These are phyloP conservation scores for Eretmocerus hayati DNA, from an alignment of 2,888 invertebrate species.

Conservation along the genomic window DNA sequence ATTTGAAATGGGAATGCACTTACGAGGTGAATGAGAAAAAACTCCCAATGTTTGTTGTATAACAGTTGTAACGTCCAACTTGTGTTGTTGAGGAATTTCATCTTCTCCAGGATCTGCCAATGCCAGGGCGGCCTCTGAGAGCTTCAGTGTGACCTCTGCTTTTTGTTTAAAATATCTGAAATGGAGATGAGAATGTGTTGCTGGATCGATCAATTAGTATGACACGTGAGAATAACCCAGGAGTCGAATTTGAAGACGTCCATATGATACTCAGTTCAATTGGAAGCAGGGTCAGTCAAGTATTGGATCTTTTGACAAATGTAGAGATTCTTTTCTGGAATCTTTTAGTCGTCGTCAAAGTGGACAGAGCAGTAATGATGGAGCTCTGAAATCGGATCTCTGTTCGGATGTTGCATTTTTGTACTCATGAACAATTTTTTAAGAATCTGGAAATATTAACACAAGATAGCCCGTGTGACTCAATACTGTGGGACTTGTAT, in stretches of 20 bases:
- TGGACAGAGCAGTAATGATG: too few species aligned
- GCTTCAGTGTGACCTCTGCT: constrained; percentile 79
- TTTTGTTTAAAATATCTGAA: constrained; percentile 63
- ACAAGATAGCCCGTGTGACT: too few species aligned
- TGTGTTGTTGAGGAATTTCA: constrained; percentile 83
- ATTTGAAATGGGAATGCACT: constrained; percentile 41
- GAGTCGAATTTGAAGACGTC: not conserved
- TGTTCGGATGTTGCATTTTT: too few species aligned
- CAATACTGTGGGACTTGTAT: too few species aligned
- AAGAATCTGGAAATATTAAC: too few species aligned
- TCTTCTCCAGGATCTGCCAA: constrained; percentile 72
- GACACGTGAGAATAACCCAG: not conserved
- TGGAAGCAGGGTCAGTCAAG: too few species aligned
- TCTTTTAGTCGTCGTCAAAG: too few species aligned
- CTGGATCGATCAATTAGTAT: not conserved
- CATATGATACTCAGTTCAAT: too few species aligned
- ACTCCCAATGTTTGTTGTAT: constrained; percentile 88
- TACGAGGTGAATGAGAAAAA: constrained; percentile 78
- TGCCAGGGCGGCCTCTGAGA: constrained; percentile 74
- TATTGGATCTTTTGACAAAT: too few species aligned
- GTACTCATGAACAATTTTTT: too few species aligned
- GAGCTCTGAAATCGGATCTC: too few species aligned
- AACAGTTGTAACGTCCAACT: constrained; percentile 84
- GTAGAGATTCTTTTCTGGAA: too few species aligned
- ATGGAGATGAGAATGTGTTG: constrained; percentile 11